These are phyloP conservation scores for Phalacrocorax aristotelis DNA, from an alignment of 2,113 vertebrate genomes.

Conservation along the genomic window DNA sequence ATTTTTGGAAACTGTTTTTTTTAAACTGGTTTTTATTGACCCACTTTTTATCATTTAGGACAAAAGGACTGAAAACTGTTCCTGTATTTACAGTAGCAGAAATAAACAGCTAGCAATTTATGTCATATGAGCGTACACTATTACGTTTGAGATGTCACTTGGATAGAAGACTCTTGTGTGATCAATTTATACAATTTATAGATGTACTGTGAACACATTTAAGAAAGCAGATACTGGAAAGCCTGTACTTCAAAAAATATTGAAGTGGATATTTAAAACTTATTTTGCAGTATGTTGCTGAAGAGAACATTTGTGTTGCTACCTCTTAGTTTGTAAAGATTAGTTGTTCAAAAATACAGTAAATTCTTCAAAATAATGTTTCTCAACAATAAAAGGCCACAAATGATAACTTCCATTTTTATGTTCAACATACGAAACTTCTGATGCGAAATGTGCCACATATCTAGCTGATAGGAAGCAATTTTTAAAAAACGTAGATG, in stretches of 20 bases:
- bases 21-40: not conserved
- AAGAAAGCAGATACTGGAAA: not conserved
- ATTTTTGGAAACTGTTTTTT: conserved; percentile 10
- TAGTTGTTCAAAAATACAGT: not conserved
- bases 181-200: not conserved
- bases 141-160: not conserved
- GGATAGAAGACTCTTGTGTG: not conserved
- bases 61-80: not conserved
- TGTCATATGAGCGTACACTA: not conserved
- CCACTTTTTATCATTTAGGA: not conserved
- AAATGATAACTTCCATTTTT: conserved; percentile 2
- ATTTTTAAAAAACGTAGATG: not conserved
- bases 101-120: not conserved
- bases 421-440: not conserved
- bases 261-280: not conserved
- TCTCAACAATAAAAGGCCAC: conserved; percentile 7
- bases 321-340: not conserved
- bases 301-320: not conserved
- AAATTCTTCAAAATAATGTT: not conserved
- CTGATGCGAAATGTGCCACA: not conserved
- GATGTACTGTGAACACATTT: not conserved
- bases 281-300: not conserved
- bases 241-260: not conserved
- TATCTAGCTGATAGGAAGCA: conserved; percentile 17
- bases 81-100: conserved; percentile 11